These are phyloP conservation scores for Catharus bicknelli DNA, from an alignment of 2,113 vertebrate species.

Conservation along the genomic window DNA sequence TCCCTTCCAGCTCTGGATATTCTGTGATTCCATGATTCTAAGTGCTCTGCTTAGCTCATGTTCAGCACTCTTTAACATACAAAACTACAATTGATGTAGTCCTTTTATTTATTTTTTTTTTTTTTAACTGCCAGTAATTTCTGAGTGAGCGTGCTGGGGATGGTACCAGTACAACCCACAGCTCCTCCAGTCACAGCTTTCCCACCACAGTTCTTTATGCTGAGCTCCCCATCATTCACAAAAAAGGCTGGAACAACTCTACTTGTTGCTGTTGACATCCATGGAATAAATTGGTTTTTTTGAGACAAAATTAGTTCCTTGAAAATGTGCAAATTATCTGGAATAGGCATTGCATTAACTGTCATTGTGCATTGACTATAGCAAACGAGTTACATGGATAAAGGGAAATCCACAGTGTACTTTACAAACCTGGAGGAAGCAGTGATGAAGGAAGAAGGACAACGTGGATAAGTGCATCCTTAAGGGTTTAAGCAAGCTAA, in stretches of 20 bases:
- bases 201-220: not conserved
- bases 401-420: not conserved
- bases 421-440: not conserved
- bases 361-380: rapidly evolving
- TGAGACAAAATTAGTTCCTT: not conserved
- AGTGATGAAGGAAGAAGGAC: not conserved
- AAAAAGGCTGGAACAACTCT: not conserved
- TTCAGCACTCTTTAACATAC: not conserved
- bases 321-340: not conserved
- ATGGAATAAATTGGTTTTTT: not conserved
- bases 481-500: not conserved
- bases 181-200: not conserved
- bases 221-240: not conserved
- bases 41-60: not conserved
- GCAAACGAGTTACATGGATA: rapidly evolving
- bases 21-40: not conserved
- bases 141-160: not conserved
- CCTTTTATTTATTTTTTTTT: not conserved
- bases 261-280: not conserved
- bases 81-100: not conserved
- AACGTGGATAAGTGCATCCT: not conserved
- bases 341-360: not conserved
- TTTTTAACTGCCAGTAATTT: not conserved
- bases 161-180: not conserved
- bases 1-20: rapidly evolving